Evolutionary conservation across 2,113 vertebrate species (phyloP).

Genomic region (Rhineura floridana): DNA sequence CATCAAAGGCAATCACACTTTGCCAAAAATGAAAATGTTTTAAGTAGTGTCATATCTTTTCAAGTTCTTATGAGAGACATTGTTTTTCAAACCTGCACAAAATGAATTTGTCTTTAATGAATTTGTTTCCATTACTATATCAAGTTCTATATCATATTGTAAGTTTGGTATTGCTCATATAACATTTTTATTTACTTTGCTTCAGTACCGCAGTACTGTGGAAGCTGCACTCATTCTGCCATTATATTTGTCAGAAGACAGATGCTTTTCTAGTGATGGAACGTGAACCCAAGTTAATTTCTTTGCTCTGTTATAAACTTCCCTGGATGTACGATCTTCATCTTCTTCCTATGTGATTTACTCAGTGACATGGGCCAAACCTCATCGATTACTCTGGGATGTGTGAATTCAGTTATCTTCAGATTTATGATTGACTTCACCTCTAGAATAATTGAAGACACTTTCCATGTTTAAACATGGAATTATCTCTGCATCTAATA

Average conservation of each 20-base stretch:
- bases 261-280: background rate
- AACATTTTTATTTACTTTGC: background rate
- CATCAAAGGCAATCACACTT: slow-evolving; percentile 7
- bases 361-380: background rate
- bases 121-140: background rate
- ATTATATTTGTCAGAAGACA: background rate
- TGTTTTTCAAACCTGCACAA: background rate
- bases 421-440: too few relatives aligned
- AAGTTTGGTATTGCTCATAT: background rate
- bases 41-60: background rate
- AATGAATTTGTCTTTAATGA: background rate
- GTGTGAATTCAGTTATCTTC: too few relatives aligned
- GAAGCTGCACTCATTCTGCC: background rate
- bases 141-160: background rate
- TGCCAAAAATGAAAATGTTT: slow-evolving; percentile 29
- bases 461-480: too few relatives aligned
- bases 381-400: background rate
- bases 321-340: background rate
- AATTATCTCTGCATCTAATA: too few relatives aligned
- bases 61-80: background rate
- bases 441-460: too few relatives aligned
- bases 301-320: background rate
- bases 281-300: background rate
- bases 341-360: background rate
- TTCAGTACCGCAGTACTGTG: background rate